Evolutionary conservation across 2,797 vertebrate species (phyloP), one percentile per base, ranked within the genome.

Genomic region (Tangara arthus): DNA sequence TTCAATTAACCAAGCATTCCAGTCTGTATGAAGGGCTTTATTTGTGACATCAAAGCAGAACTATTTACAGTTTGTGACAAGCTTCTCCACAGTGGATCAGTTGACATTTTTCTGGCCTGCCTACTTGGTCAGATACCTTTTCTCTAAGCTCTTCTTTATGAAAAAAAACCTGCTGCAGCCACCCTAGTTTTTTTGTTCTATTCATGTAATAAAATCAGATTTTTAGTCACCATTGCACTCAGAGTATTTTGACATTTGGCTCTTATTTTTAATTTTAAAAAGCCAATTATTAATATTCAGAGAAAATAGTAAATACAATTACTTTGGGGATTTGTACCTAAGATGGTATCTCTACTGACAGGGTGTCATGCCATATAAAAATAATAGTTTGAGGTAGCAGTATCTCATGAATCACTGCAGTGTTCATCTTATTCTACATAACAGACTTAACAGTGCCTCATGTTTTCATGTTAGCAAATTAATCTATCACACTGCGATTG

Each of bases 1-100:
- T 81, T 68, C 82, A 93, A 96, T 78, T 96, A 94, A 66, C 78
- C 88, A 95, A 90, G 73, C 30, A 77, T 97, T 95, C 88, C 84
- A 64, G 91, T 61, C 75, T 80, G 59, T 44, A 69, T 84, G 75
- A 63, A 64, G 35, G 89, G 75, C 92, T 94, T 93, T 96, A 94
- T 94, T 88, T 94, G 46, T 92, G 80, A 64, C 87, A 96, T 82
- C 93, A 87, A 80, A 96, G 66, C 53, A 95, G 52, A 96, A 76
- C 68, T 94, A 22, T 83, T 97, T 91, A 81, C 57, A 63, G 44
- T 22, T 92, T 79, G 82, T 94, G 70, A 79, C 91, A 76, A 81
- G 37, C 37, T 77, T 87, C 76, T 82, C 53, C 76, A 42, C 57
- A 79, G 82, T 50, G 35, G 4, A 77, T 69, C 53, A 59, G 69